Base-by-base conservation (phyloP, 2,113 vertebrate species). In the Kobus ellipsiprymnus region DNA sequence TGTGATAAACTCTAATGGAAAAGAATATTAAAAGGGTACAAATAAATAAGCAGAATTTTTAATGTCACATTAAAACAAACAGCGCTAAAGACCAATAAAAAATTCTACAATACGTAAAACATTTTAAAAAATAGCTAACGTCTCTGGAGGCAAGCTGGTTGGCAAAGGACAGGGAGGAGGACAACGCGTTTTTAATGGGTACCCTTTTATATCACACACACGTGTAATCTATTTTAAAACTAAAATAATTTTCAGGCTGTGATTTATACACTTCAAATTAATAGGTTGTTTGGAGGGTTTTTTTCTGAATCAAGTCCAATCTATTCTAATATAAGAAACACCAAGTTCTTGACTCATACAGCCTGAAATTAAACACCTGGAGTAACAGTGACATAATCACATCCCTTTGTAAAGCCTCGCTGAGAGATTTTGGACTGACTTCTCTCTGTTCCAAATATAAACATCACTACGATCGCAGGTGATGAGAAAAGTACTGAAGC, bases 211-310 rank as follows among this genome's bases (percentile, higher is more conserved):
- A 85, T 64, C 62, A 82, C 8, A 77, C 6, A 82, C 62, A n/a
- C 33, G 33, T 25, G 44, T 30, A 83, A 89, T 74, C 91, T 84
- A 84, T 81, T 92, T 95, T 54, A 87, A 90, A 92, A 87, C 81
- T 80, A 88, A 95, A 94, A 87, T 87, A 90, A 55, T 48, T 57
- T 86, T 87, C 40, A 84, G 71, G 60, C 57, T 91, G 10, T 85
- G 36, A 97, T 77, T 33, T 33, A 52, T 52, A 57, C 15, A 86
- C 59, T 90, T 93, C 55, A 93, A 95, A 95, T 95, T 89, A 96
- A 94, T 89, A 67, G 90, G 55, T 16, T 64, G 86, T 14, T 59
- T 60, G 55, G 1, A 19, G 48, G 44, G 27, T 46, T 57, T 59
- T 83, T 71, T 87, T 4, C 91, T 80, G 71, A 97, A 95, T 81